Evolutionary conservation across 2,888 invertebrate genomes (phyloP), one percentile per base, ranked within the genome.

Genomic region (Lapara coniferarum): DNA sequence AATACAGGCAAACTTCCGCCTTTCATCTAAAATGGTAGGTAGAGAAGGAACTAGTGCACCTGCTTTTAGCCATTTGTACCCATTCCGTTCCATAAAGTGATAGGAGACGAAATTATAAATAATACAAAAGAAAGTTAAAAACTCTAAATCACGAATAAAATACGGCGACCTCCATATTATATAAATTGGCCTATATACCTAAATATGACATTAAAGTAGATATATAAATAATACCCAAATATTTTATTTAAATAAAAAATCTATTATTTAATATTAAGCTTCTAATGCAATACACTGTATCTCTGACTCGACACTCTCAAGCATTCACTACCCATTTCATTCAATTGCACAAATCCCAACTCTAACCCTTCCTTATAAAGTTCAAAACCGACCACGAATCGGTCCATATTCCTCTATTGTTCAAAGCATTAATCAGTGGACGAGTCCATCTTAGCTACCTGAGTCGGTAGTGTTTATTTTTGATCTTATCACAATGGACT

Each of bases 401-500:
- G 13, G 2, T 1, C 8, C 19, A 19, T 63, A 63, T 44, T 63
- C 51, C 16, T 44, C 53, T 66, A 53, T 53, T 66, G 52, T 52
- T 66, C 66, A 66, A 53, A 55, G 66, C 66, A 66, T 52, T 55
- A 66, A 55, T 55, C 53, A 66, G 53, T 66, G 66, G 52, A 53
- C 14, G 52, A 66, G 52, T 66, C 53, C 63, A 63, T 49, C 63
- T 63, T 46, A 49, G 63, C 63, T 63, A 63, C 63, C 63, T 63
- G 63, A 63, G 63, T 49, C 63, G 5, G 63, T 49, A 49, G 63
- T 78, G 74, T 80, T 78, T 78, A 71, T 74, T 63, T 63, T 63
- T 63, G 63, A 63, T 63, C 49, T 77, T 78, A 79, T 77, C 77
- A 77, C 66, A 71, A 74, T 74, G 72, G 72, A 71, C 70, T 74